A percentile compares a stretch with the other conserved stretches of the same genome.
These are phyloP conservation scores for Callospermophilus lateralis DNA, from an alignment of 2,113 vertebrate species.

Conservation along the genomic window DNA sequence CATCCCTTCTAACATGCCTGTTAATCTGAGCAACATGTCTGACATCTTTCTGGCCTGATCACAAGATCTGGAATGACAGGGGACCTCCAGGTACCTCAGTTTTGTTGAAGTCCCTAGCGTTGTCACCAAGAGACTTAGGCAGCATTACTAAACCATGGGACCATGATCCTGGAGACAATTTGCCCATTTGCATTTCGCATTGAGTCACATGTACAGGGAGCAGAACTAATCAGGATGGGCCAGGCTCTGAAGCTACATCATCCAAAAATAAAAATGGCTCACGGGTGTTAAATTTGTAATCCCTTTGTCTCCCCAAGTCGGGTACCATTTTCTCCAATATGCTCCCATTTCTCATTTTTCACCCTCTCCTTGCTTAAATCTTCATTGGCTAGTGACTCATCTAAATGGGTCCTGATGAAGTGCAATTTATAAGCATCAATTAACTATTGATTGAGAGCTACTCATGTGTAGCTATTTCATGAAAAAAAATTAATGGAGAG, in stretches of 20 bases:
- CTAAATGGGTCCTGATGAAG: background rate
- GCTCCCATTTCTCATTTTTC: background rate
- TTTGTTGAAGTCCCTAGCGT: too few relatives aligned
- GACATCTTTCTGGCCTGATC: too few relatives aligned
- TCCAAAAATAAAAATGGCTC: background rate
- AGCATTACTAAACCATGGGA: background rate
- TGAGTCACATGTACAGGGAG: rapidly evolving
- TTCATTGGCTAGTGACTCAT: background rate
- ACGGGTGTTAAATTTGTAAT: background rate
- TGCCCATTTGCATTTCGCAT: background rate
- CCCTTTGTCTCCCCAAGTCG: background rate
- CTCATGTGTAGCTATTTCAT: background rate
- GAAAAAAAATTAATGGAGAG: constrained; percentile 48
- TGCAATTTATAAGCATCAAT: constrained; percentile 33
- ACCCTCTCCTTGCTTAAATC: background rate
- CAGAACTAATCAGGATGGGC: background rate
- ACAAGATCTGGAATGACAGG: too few relatives aligned
- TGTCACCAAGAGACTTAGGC: background rate
- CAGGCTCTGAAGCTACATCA: background rate
- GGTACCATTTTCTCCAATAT: background rate
- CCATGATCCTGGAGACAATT: background rate
- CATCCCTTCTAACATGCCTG: too few relatives aligned
- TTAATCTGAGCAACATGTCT: too few relatives aligned
- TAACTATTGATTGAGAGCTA: constrained; percentile 24
- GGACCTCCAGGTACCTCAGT: too few relatives aligned